Conservation (phyloP, 2,888 invertebrate genomes). For the Drosophila formosana region DNA sequence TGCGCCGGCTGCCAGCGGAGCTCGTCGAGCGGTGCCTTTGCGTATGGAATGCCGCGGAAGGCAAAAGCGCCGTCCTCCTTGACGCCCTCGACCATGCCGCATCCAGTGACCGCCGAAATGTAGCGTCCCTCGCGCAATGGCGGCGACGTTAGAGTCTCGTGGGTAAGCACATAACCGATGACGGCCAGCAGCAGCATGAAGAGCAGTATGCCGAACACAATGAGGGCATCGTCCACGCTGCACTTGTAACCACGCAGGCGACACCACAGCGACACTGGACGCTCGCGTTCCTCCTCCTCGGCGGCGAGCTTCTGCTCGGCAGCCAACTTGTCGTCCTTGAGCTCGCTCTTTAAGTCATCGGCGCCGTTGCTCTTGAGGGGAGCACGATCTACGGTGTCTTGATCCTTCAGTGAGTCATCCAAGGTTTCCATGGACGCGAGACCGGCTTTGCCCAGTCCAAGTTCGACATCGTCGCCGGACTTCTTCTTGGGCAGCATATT, state of each 20-base stretch:
- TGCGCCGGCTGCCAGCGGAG: constrained; percentile 90
- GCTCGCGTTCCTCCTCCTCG: constrained; percentile 71
- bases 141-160: constrained; percentile 87
- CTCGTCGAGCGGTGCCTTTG: constrained; percentile 89
- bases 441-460: constrained; percentile 88
- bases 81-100: constrained; percentile 92
- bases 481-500: constrained; percentile 87
- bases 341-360: constrained; percentile 90
- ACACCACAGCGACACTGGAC: constrained; percentile 86
- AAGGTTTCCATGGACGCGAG: constrained; percentile 93
- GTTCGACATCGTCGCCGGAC: constrained; percentile 86
- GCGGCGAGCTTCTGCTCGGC: constrained; percentile 83
- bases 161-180: constrained; percentile 88
- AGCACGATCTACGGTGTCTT: constrained; percentile 86
- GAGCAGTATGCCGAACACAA: constrained; percentile 87
- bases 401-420: constrained; percentile 89
- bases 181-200: constrained; percentile 88
- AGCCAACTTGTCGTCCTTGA: constrained; percentile 86
- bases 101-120: constrained; percentile 90
- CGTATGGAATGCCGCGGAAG: constrained; percentile 93
- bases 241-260: constrained; percentile 89
- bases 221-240: constrained; percentile 88
- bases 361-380: constrained; percentile 86
- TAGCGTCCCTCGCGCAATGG: constrained; percentile 90
- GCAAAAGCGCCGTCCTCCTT: constrained; percentile 92